Percentiles rank a stretch among this genome's conserved stretches.
Conservation (phyloP, 2,888 invertebrate genomes). For the Scrobipalpa atriplicella region DNA sequence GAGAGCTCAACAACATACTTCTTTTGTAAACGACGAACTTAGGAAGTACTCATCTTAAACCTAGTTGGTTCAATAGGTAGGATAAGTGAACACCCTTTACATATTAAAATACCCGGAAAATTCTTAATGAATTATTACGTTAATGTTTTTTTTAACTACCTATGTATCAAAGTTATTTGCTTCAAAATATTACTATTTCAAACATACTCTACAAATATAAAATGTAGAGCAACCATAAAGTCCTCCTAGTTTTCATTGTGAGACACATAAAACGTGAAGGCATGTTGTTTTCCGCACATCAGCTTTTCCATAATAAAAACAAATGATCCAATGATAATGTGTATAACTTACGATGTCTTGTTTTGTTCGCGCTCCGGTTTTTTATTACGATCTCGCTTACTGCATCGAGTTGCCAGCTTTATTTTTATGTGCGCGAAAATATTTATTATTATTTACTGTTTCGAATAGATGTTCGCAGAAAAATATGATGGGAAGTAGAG, state of each 20-base stretch:
- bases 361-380: conserved; percentile 51
- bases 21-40: not conserved
- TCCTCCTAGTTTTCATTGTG: conserved; percentile 22
- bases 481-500: no score
- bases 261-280: conserved; percentile 41
- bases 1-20: not conserved
- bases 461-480: not conserved
- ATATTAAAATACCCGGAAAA: no score
- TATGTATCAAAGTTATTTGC: no score
- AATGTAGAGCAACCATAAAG: not conserved
- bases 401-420: conserved; percentile 36
- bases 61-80: not conserved
- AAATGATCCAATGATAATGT: conserved; percentile 71
- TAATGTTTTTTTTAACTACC: no score
- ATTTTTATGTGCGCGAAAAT: conserved; percentile 25
- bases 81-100: not conserved
- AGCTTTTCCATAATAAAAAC: conserved; percentile 64
- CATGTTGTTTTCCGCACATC: conserved; percentile 47
- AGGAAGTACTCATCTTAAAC: not conserved
- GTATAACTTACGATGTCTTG: conserved; percentile 61
- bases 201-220: no score
- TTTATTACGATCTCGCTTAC: conserved; percentile 41
- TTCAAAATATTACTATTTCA: no score
- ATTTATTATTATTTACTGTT: conserved; percentile 20
- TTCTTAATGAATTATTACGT: no score